These are phyloP conservation scores for Phrynocephalus guinanensis DNA, from an alignment of 2,797 vertebrate genomes.

Conservation along the genomic window DNA sequence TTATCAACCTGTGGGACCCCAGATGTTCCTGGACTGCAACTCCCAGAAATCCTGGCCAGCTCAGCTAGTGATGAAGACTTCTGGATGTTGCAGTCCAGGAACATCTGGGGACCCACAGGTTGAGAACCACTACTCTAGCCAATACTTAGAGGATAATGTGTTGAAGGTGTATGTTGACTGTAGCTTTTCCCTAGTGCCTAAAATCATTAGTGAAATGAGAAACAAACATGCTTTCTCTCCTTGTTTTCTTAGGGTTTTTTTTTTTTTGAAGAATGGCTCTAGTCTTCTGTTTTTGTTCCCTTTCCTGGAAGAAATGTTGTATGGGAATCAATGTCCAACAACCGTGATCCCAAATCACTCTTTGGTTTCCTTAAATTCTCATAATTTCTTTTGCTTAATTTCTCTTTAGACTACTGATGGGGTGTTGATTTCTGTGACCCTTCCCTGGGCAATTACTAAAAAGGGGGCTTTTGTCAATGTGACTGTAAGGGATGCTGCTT, in stretches of 20 bases:
- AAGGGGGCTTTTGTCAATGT: background rate
- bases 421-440: background rate
- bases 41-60: too few relatives aligned
- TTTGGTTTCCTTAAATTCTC: slow-evolving; percentile 29
- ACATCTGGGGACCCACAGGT: too few relatives aligned
- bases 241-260: slow-evolving; percentile 64
- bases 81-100: too few relatives aligned
- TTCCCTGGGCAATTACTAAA: slow-evolving; percentile 11
- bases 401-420: slow-evolving; percentile 56
- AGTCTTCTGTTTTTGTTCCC: slow-evolving; percentile 61
- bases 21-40: too few relatives aligned
- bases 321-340: slow-evolving; percentile 61
- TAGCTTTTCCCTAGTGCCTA: slow-evolving; percentile 67
- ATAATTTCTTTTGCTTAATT: background rate
- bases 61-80: too few relatives aligned
- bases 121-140: too few relatives aligned
- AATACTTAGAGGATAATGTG: too few relatives aligned
- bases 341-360: slow-evolving; percentile 51
- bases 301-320: slow-evolving; percentile 59
- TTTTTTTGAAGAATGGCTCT: slow-evolving; percentile 46
- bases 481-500: background rate
- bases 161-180: slow-evolving; percentile 49
- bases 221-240: slow-evolving; percentile 54
- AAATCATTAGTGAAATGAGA: slow-evolving; percentile 66
- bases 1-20: too few relatives aligned